Evolutionary conservation across 2,797 vertebrate genomes (phyloP).

Genomic region (Bucorvus abyssinicus): DNA sequence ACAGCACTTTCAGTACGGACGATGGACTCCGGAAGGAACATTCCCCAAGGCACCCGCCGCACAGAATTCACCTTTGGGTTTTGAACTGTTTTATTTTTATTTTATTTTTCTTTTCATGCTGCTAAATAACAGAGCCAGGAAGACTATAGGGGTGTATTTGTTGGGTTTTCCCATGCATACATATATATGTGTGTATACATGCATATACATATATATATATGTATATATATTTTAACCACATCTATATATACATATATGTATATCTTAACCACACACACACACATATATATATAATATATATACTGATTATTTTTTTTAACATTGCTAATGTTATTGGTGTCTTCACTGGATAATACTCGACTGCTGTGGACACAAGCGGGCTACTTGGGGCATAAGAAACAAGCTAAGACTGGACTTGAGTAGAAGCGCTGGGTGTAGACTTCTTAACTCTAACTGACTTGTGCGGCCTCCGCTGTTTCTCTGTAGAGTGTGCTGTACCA

Average conservation of each 20-base stretch:
- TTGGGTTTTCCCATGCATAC: constrained; percentile 81
- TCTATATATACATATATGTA: constrained; percentile 68
- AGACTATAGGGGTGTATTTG: constrained; percentile 81
- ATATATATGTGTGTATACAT: constrained; percentile 76
- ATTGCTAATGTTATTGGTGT: constrained; percentile 84
- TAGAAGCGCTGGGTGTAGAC: constrained; percentile 69
- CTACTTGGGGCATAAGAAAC: constrained; percentile 72
- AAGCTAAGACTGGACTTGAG: constrained; percentile 67
- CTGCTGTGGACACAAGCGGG: constrained; percentile 82
- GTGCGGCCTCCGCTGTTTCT: constrained; percentile 65
- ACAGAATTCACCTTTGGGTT: constrained; percentile 78
- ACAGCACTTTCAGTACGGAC: constrained; percentile 97
- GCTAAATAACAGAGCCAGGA: constrained; percentile 83
- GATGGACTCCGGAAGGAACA: constrained; percentile 85
- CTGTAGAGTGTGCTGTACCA: constrained; percentile 66
- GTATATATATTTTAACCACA: constrained; percentile 76
- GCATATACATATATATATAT: constrained; percentile 72
- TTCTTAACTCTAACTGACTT: constrained; percentile 68
- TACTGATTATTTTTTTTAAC: constrained; percentile 79
- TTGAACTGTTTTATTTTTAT: constrained; percentile 72
- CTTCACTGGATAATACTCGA: constrained; percentile 84
- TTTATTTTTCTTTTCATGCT: constrained; percentile 81
- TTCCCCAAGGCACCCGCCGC: constrained; percentile 84
- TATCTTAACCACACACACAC: constrained; percentile 68
- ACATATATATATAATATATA: constrained; percentile 73